Percentiles rank a stretch among this genome's conserved stretches.
phyloP scores from a whole-genome alignment of 2,888 invertebrate genomes.

The Xestia c-nigrum region DNA sequence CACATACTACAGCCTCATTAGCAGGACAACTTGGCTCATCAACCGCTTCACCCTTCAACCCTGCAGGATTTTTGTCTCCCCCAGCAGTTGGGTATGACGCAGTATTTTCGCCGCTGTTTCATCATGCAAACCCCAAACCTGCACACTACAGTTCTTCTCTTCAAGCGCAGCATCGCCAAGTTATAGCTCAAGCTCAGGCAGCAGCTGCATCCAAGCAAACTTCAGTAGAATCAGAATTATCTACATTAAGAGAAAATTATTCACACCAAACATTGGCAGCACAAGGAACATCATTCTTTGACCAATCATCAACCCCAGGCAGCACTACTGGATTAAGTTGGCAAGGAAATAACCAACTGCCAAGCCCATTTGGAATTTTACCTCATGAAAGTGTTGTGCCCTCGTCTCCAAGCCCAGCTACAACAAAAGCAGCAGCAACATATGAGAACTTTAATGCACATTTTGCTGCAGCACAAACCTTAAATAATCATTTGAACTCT shows the following conservation, averaged over 20 bases:
- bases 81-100: conserved; percentile 95
- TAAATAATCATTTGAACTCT: conserved; percentile 92
- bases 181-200: conserved; percentile 90
- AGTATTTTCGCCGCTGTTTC: conserved; percentile 95
- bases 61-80: conserved; percentile 94
- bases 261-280: conserved; percentile 90
- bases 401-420: conserved; percentile 91
- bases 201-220: conserved; percentile 90
- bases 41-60: conserved; percentile 92
- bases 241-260: conserved; percentile 91
- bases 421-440: conserved; percentile 90
- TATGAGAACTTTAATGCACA: conserved; percentile 94
- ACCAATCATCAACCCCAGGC: conserved; percentile 91
- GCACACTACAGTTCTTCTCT: conserved; percentile 93
- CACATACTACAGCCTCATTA: conserved; percentile 91
- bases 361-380: conserved; percentile 94
- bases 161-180: conserved; percentile 93
- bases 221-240: conserved; percentile 90
- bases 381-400: conserved; percentile 95
- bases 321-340: conserved; percentile 91
- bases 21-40: conserved; percentile 92
- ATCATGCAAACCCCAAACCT: conserved; percentile 94
- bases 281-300: conserved; percentile 92
- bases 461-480: conserved; percentile 92
- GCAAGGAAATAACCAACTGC: conserved; percentile 93